Evolutionary conservation across 1,140 invertebrate genomes (phyloP), one percentile per base, ranked within the genome.

Genomic region (Eumeta japonica): DNA sequence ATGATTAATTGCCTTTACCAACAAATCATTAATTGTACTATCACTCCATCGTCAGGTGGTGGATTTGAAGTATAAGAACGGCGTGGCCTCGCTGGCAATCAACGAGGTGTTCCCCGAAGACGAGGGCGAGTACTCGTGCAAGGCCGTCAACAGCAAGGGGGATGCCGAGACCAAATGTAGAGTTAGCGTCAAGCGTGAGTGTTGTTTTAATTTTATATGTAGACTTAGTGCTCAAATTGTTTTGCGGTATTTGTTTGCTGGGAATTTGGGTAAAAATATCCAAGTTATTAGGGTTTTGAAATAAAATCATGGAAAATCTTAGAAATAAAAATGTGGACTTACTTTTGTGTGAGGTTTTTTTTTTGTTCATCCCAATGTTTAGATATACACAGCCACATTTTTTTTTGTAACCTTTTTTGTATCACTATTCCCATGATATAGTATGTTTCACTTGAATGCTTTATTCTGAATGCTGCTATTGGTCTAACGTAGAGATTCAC

Each of bases 41-140:
- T 92, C 18, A 82, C 80, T 35, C 91, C 89, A 1, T 89, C 86
- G 0, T n/a, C 86, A 94, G 73, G 86, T 94, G 16, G 81, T 95
- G 43, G 90, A 94, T 63, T 77, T 96, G 12, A 94, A 93, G 74
- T 95, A 95, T 61, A 90, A 90, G 62, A 89, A 88, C 55, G 87
- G 91, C 16, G 79, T 90, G 28, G 92, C 92, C 1, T 88, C 85
- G 19, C 72, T 96, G 12, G 84, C 84, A 12, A 95, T 96, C 46
- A 88, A 87, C 44, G 92, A 96, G 78, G 84, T 94, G 36, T 95
- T 92, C 79, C 92, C 92, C 1, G 92, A 95, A 76, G 93, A 97
- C 70, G 92, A 92, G 62, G 93, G 92, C 16, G 81, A 85, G 38
- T 96, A 93, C 59, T 79, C 82, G 3, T 94, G 93, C 58, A 87